A percentile compares a stretch with the other conserved stretches of the same genome.
Evolutionary conservation across 1,140 invertebrate genomes (phyloP).

Genomic region (Drosophila neocordata): DNA sequence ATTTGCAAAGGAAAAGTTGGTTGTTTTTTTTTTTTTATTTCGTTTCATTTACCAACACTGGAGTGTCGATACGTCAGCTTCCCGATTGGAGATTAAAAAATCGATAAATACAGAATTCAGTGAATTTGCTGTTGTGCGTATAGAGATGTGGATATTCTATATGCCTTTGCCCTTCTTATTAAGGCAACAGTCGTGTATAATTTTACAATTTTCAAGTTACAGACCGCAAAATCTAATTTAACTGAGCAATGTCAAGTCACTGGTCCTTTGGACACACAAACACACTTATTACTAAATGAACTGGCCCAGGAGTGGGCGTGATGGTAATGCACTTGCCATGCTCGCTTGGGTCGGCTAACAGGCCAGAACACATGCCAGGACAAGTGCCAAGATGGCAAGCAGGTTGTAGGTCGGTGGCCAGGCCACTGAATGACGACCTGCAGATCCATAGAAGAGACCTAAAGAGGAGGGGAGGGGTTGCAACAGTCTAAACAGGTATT

Average conservation of each 20-base stretch:
- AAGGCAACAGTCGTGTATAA: slow-evolving; percentile 34
- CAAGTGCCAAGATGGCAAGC: slow-evolving; percentile 13
- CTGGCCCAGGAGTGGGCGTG: slow-evolving; percentile 4
- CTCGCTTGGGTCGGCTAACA: slow-evolving; percentile 46
- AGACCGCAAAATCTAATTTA: slow-evolving; percentile 57
- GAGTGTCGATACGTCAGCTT: too few relatives aligned
- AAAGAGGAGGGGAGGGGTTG: slow-evolving; percentile 2
- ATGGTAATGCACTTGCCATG: slow-evolving; percentile 48
- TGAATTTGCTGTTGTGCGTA: too few relatives aligned
- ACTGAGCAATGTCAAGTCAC: slow-evolving; percentile 53
- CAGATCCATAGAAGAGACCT: not conserved
- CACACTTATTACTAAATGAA: slow-evolving; percentile 50
- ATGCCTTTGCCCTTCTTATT: too few relatives aligned
- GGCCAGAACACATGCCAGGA: slow-evolving; percentile 31
- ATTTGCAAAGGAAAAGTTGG: too few relatives aligned
- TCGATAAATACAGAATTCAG: too few relatives aligned
- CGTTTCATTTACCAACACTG: too few relatives aligned
- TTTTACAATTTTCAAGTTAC: slow-evolving; percentile 57
- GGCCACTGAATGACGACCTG: too few relatives aligned
- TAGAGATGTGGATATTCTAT: too few relatives aligned
- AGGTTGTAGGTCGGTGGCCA: not conserved
- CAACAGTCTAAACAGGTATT: slow-evolving; percentile 48
- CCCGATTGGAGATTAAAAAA: too few relatives aligned
- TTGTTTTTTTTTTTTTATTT: too few relatives aligned
- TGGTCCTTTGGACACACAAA: slow-evolving; percentile 20